Base-by-base conservation (phyloP, 23 tunicate species). In the Halocynthia aurantium region DNA sequence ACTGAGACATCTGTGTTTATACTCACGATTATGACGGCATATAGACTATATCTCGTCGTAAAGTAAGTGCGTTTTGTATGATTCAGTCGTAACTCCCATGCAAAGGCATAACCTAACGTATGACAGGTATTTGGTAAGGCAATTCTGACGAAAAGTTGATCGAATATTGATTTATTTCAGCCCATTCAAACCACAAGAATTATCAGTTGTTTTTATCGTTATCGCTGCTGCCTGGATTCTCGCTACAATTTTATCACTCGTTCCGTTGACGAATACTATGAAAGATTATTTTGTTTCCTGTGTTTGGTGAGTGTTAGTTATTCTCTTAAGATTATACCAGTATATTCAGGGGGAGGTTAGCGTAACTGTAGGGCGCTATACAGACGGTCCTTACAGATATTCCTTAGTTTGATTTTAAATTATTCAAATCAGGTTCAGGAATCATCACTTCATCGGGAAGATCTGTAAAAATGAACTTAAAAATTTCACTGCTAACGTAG, bases 281-380 rank as follows among this genome's bases (percentile, higher is more conserved):
- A 64, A 52, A 6, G 84, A 80, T 62, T 85, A 85, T 50, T 85
- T 85, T 80, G 76, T 74, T 6, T 85, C 90, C 5, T 64, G 85
- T 69, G 60, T 85, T 5, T 85, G 90, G 90, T 85, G 49, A 85
- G 81, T 67, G 62, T n/a, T n/a, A 57, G 11, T 57, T 13, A 57
- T n/a, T n/a, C n/a, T n/a, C n/a, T n/a, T n/a, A n/a, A n/a, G n/a
- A n/a, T n/a, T n/a, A n/a, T n/a, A n/a, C n/a, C n/a, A n/a, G n/a
- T n/a, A n/a, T n/a, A n/a, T n/a, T n/a, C n/a, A 57, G 12, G 62
- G 62, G 62, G 62, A 57, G 11, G 62, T n/a, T n/a, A n/a, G n/a
- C n/a, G n/a, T n/a, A n/a, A n/a, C n/a, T n/a, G n/a, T n/a, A n/a
- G n/a, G n/a, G n/a, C n/a, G n/a, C n/a, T n/a, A n/a, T n/a, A n/a